Percentiles rank a stretch among this genome's conserved stretches.
phyloP scores from a whole-genome alignment of 2,888 invertebrate genomes.

The Drosophila diplacantha region DNA sequence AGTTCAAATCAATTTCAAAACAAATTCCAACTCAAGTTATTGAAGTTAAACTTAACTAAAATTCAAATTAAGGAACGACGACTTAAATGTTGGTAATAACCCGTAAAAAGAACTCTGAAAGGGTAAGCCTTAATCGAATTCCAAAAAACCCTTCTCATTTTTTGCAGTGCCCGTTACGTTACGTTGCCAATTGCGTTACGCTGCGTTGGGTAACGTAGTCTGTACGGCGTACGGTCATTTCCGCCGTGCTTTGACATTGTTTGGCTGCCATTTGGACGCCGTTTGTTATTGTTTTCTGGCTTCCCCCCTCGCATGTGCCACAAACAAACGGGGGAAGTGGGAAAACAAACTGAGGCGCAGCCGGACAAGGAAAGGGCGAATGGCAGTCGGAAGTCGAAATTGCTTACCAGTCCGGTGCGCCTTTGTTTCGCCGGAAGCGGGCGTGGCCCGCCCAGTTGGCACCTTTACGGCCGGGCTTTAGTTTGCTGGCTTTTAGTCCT shows the following conservation, averaged over 20 bases:
- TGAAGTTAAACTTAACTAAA: background rate
- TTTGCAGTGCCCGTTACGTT: constrained; percentile 20
- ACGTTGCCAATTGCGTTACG: constrained; percentile 30
- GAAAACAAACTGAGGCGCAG: constrained; percentile 29
- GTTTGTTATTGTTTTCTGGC: constrained; percentile 57
- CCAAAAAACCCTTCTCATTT: background rate
- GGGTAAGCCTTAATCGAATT: too few relatives aligned
- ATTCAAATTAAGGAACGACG: background rate
- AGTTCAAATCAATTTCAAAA: background rate
- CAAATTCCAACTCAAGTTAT: too few relatives aligned
- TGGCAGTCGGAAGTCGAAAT: constrained; percentile 34
- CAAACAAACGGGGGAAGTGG: constrained; percentile 32
- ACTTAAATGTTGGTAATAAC: too few relatives aligned
- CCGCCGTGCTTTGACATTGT: constrained; percentile 57
- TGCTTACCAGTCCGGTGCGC: constrained; percentile 30
- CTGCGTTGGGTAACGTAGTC: constrained; percentile 27
- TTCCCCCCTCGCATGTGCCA: constrained; percentile 6
- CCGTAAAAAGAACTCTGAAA: too few relatives aligned
- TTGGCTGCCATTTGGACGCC: constrained; percentile 50
- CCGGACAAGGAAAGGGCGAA: constrained; percentile 20
- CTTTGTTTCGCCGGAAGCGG: constrained; percentile 25
- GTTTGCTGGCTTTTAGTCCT: constrained; percentile 46
- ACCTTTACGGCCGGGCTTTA: constrained; percentile 37
- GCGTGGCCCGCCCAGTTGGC: constrained; percentile 35
- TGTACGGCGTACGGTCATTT: constrained; percentile 41